A percentile compares a stretch with the other conserved stretches of the same genome.
These are phyloP conservation scores for Poecilus cupreus DNA, from an alignment of 2,888 invertebrate species.

Conservation along the genomic window DNA sequence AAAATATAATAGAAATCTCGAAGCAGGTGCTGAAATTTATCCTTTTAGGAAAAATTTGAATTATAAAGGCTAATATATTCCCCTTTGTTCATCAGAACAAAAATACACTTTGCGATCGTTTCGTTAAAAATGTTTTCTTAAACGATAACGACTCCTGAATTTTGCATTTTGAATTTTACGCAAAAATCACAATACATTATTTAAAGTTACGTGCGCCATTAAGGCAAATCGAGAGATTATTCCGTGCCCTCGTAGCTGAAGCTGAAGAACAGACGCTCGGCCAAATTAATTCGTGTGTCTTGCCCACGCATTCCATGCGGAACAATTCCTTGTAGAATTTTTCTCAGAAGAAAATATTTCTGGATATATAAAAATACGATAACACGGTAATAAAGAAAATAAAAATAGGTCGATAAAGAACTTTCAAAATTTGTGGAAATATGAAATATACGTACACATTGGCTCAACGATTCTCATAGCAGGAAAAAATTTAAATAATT, in stretches of 20 bases:
- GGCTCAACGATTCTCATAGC: too few relatives aligned
- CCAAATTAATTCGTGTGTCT: constrained; percentile 5
- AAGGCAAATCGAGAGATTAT: constrained; percentile 29
- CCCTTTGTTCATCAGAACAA: constrained; percentile 1
- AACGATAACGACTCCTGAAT: constrained; percentile 26
- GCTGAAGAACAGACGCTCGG: not conserved
- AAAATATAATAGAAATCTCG: not conserved
- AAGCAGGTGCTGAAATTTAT: not conserved
- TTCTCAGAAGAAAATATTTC: not conserved
- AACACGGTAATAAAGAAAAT: constrained; percentile 13
- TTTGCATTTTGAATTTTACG: constrained; percentile 23
- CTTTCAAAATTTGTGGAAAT: too few relatives aligned
- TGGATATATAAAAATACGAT: not conserved
- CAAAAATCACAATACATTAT: constrained; percentile 29
- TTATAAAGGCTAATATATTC: constrained; percentile 28
- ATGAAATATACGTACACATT: too few relatives aligned
- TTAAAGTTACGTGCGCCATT: constrained; percentile 28
- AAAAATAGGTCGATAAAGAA: too few relatives aligned
- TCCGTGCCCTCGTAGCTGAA: not conserved
- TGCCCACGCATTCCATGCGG: not conserved
- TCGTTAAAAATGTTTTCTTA: constrained; percentile 9
- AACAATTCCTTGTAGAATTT: constrained; percentile 4
- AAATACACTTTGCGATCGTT: constrained; percentile 9
- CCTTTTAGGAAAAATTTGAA: not conserved
- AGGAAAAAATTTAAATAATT: too few relatives aligned